These are phyloP conservation scores for Bombus balteatus DNA, from an alignment of 1,140 invertebrate species.

Conservation along the genomic window DNA sequence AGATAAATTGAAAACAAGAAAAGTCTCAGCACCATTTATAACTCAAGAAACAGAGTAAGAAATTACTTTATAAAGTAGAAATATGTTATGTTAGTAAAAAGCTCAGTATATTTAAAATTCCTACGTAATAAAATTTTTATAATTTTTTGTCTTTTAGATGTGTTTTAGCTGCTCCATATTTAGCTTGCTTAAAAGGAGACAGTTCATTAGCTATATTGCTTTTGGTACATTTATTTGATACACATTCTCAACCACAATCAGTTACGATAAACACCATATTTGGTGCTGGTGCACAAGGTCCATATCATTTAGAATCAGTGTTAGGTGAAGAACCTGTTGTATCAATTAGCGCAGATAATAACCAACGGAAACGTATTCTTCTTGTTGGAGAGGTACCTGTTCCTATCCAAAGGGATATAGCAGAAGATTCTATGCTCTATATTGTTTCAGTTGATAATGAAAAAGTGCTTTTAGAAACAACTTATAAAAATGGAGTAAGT, in stretches of 20 bases:
- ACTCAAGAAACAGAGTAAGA: conserved; percentile 83
- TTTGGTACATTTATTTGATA: conserved; percentile 76
- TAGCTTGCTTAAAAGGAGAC: conserved; percentile 84
- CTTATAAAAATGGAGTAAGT: conserved; percentile 75
- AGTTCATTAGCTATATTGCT: conserved; percentile 76
- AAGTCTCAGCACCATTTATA: conserved; percentile 86
- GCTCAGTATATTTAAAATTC: not conserved
- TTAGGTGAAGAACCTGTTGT: conserved; percentile 70
- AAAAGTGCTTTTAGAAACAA: conserved; percentile 76
- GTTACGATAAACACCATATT: conserved; percentile 79
- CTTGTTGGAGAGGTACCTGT: conserved; percentile 58
- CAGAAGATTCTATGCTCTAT: conserved; percentile 71
- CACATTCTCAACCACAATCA: conserved; percentile 68
- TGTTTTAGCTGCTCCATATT: conserved; percentile 85
- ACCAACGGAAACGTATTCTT: conserved; percentile 70
- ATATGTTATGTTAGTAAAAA: conserved; percentile 14
- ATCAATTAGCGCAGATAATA: conserved; percentile 68
- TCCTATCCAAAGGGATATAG: conserved; percentile 69
- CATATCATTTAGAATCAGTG: conserved; percentile 73
- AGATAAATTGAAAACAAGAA: conserved; percentile 85
- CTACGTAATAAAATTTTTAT: conserved; percentile 20
- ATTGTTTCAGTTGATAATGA: conserved; percentile 72
- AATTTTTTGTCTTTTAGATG: conserved; percentile 82
- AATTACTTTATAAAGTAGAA: conserved; percentile 14
- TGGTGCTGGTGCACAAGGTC: conserved; percentile 76